Conservation (phyloP, 2,113 vertebrate genomes). For the Poeciliopsis occidentalis region DNA sequence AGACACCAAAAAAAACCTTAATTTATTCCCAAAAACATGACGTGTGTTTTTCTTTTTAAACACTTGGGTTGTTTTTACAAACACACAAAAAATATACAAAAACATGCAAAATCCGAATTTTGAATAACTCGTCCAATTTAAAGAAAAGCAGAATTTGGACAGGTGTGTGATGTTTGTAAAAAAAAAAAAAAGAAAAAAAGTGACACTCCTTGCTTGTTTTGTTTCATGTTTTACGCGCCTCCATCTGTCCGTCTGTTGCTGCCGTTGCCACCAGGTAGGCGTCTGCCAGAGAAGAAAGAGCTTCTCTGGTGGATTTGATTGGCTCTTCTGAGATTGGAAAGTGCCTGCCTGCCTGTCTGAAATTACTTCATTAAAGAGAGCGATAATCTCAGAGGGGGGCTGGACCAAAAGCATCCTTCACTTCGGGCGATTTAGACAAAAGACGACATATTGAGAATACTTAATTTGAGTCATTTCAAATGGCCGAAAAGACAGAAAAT, state of each 20-base stretch:
- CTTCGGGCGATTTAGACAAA: conserved; percentile 42
- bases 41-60: too few species aligned
- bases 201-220: neutral
- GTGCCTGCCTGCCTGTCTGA: conserved; percentile 51
- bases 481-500: conserved; percentile 9
- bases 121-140: neutral
- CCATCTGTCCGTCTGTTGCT: conserved; percentile 22
- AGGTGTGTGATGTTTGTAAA: neutral
- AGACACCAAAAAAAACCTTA: too few species aligned
- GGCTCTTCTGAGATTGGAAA: conserved; percentile 47
- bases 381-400: conserved; percentile 60
- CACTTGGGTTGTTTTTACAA: too few species aligned
- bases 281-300: conserved; percentile 38
- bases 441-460: conserved; percentile 38
- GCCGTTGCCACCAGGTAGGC: conserved; percentile 47
- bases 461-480: conserved; percentile 47
- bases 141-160: neutral
- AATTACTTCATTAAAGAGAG: conserved; percentile 69
- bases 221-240: conserved; percentile 13
- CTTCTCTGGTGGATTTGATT: conserved; percentile 51
- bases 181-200: neutral
- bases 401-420: conserved; percentile 44
- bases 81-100: too few species aligned
- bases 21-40: too few species aligned
- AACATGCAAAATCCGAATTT: too few species aligned